Base-by-base conservation (phyloP, 1,140 invertebrate species). In the Neodiprion pinetum region DNA sequence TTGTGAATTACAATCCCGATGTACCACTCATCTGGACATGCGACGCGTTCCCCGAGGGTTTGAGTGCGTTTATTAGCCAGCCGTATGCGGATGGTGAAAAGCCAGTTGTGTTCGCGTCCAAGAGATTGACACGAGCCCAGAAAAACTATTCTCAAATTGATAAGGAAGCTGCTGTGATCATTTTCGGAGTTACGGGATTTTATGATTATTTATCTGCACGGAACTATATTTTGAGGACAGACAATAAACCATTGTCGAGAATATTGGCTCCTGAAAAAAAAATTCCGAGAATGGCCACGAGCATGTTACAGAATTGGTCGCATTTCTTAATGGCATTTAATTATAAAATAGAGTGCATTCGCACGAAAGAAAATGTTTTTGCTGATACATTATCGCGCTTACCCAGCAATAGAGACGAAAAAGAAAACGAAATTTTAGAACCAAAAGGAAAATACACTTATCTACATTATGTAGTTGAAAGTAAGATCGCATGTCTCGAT, bases 111-210 rank as follows among this genome's bases (percentile, higher is more conserved):
- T 75, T 75, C 40, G 68, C 47, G n/a, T 72, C 74, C n/a, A 75
- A 14, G 17, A 48, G 70, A 23, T 68, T 73, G 7, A 73, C 50
- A 14, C 9, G 28, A 67, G 53, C 72, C 28, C 53, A 72, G 40
- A 7, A 61, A 47, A 72, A 72, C 12, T 72, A 72, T 47, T 67
- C 72, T 7, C 65, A 72, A 72, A 67, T 72, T 67, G 72, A 66
- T 17, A 17, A 40, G 14, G 72, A 72, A 40, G 72, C 72, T 10
- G 72, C 17, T 21, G 17, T 21, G 17, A 21, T 21, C 17, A 21
- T 21, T 21, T 21, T 21, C n/a, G 74, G 74, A 82, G 65, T 88
- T 88, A 78, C 84, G 86, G 74, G 82, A 86, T 71, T 87, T 83
- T 77, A 23, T 28, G 75, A 10, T 88, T 91, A 71, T 78, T 76